phyloP scores from a whole-genome alignment of 2,797 vertebrate genomes.

The Microtus obscurus region DNA sequence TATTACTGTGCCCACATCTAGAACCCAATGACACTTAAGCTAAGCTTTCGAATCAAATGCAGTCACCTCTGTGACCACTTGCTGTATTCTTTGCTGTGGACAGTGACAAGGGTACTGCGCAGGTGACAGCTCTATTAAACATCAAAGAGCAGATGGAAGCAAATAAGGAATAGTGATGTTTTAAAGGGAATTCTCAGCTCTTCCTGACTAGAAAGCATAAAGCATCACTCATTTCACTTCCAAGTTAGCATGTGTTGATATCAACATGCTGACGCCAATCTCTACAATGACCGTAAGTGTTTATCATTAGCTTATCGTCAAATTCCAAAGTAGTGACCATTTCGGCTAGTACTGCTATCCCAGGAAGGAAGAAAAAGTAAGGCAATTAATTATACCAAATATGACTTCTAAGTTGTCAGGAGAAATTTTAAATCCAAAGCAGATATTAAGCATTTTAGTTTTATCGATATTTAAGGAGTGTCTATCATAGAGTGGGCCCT shows the following conservation, averaged over 20 bases:
- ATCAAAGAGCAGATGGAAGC: neutral
- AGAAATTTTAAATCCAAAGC: neutral
- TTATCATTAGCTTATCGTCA: neutral
- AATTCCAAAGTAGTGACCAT: neutral
- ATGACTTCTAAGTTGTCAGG: neutral
- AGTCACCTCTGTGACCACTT: neutral
- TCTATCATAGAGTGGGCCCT: neutral
- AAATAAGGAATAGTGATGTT: neutral
- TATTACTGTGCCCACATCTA: neutral
- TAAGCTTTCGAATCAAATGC: neutral
- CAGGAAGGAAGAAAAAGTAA: neutral
- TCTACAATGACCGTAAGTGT: neutral
- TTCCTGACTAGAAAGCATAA: neutral
- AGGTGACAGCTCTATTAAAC: neutral
- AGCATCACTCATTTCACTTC: neutral
- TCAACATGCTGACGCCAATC: neutral
- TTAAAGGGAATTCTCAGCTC: neutral
- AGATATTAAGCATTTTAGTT: neutral
- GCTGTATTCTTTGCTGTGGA: neutral
- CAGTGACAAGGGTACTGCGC: neutral
- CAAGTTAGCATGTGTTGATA: neutral
- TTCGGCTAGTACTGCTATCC: neutral
- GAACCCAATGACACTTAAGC: neutral
- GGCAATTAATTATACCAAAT: neutral
- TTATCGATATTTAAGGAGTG: neutral